Conservation (phyloP, 2,113 vertebrate genomes). For the Toxotes jaculatrix region DNA sequence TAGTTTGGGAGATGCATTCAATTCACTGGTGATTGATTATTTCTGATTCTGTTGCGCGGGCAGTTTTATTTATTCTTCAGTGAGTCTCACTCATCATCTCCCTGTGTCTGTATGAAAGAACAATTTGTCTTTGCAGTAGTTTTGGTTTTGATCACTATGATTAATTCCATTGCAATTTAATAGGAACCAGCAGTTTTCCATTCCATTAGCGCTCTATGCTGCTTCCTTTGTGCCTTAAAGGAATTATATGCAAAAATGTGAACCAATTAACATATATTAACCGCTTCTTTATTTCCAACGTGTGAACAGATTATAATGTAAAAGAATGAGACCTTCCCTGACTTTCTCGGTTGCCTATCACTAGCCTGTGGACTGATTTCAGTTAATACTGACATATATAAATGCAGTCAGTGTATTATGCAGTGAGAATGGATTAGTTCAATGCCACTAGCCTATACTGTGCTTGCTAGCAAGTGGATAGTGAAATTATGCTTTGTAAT, state of each 20-base stretch:
- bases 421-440: background rate
- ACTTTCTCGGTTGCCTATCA: too few relatives aligned
- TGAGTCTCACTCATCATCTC: background rate
- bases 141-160: background rate
- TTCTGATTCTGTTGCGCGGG: conserved; percentile 7
- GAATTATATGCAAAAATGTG: too few relatives aligned
- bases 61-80: conserved; percentile 21
- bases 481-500: too few relatives aligned
- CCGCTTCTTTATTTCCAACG: too few relatives aligned
- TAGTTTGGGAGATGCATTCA: background rate
- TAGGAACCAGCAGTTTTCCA: background rate
- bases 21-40: background rate
- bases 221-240: background rate
- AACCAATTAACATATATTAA: too few relatives aligned
- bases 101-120: background rate
- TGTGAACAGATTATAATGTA: too few relatives aligned
- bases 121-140: background rate
- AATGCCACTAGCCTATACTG: background rate
- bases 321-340: too few relatives aligned
- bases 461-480: background rate
- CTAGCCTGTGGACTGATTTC: too few relatives aligned
- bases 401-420: background rate
- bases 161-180: background rate
- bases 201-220: background rate
- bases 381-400: background rate